Conservation (phyloP, 2,888 invertebrate genomes). For the Portevinia maculata region DNA sequence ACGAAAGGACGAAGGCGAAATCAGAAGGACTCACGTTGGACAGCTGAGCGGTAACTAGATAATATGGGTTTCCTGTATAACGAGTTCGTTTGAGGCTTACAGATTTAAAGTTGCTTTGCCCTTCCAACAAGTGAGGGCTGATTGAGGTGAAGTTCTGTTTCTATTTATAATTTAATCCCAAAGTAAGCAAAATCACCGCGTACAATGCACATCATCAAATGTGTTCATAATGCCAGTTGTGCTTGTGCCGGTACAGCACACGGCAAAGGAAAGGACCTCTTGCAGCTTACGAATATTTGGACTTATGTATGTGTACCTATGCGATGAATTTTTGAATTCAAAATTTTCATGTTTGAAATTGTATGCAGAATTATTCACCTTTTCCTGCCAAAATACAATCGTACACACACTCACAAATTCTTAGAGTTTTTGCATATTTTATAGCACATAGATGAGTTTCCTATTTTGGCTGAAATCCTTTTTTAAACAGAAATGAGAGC, state of each 20-base stretch:
- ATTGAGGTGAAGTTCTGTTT: slow-evolving; percentile 42
- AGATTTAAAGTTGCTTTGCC: slow-evolving; percentile 18
- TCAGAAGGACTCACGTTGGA: slow-evolving; percentile 16
- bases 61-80: slow-evolving; percentile 9
- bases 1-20: slow-evolving; percentile 24
- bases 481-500: background rate
- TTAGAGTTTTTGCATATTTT: slow-evolving; percentile 49
- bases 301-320: background rate
- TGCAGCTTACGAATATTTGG: background rate
- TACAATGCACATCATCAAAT: slow-evolving; percentile 17
- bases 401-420: slow-evolving; percentile 18
- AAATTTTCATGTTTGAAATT: slow-evolving; percentile 69
- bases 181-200: slow-evolving; percentile 45
- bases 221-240: slow-evolving; percentile 24
- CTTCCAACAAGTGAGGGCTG: background rate
- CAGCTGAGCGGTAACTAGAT: slow-evolving; percentile 5
- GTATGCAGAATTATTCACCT: slow-evolving; percentile 75
- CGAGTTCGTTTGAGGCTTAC: slow-evolving; percentile 24
- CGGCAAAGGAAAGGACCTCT: slow-evolving; percentile 1
- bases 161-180: slow-evolving; percentile 64
- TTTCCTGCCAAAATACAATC: slow-evolving; percentile 41
- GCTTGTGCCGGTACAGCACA: background rate
- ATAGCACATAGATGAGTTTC: slow-evolving; percentile 11
- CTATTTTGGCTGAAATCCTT: slow-evolving; percentile 4
- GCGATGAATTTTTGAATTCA: slow-evolving; percentile 1